These are phyloP conservation scores for Drosophila repletoides DNA, from an alignment of 1,140 invertebrate species.

Conservation along the genomic window DNA sequence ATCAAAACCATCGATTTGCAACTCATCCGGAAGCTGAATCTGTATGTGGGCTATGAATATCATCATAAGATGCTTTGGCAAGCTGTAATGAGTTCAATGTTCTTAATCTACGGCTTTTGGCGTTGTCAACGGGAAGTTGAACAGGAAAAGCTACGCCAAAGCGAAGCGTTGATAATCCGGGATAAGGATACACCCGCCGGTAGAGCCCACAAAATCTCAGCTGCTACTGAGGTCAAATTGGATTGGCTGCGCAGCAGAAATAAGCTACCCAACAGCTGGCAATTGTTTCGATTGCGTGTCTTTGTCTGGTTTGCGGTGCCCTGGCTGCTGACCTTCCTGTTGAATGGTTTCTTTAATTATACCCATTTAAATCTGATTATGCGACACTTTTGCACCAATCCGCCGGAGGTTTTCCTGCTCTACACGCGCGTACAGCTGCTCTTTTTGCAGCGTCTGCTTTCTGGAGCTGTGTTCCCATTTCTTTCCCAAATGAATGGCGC, in stretches of 20 bases:
- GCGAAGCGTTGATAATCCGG: background rate
- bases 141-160: background rate
- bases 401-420: conserved; percentile 19
- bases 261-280: background rate
- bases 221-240: conserved; percentile 36
- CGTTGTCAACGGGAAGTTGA: conserved; percentile 19
- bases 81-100: conserved; percentile 29
- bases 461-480: background rate
- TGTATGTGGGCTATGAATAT: conserved; percentile 50
- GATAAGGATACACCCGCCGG: background rate
- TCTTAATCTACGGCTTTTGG: conserved; percentile 40
- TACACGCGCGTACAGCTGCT: conserved; percentile 39
- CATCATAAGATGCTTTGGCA: conserved; percentile 34
- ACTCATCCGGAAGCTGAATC: conserved; percentile 28
- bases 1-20: conserved; percentile 24
- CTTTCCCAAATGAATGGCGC: conserved; percentile 6
- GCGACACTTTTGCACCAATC: conserved; percentile 45
- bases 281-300: conserved; percentile 18
- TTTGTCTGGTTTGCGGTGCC: conserved; percentile 27
- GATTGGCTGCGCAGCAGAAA: conserved; percentile 29
- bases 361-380: conserved; percentile 41
- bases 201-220: background rate
- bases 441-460: conserved; percentile 18
- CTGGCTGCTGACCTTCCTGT: conserved; percentile 39
- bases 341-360: conserved; percentile 34